Evolutionary conservation across 2,113 vertebrate species (phyloP), one percentile per base, ranked within the genome.

Genomic region (Ranitomeya variabilis): DNA sequence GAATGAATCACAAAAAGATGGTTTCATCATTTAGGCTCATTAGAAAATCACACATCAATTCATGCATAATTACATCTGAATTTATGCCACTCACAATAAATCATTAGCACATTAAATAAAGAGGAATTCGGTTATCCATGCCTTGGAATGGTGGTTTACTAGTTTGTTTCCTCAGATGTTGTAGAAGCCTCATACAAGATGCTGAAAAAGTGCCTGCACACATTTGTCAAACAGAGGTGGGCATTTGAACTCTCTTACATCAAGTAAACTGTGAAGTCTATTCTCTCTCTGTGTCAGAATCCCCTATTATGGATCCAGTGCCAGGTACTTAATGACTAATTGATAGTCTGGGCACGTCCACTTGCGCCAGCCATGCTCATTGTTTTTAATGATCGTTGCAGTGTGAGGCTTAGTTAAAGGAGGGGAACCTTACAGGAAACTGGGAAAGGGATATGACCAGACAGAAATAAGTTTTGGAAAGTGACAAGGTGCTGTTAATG

Each of bases 11-110:
- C 93, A 94, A 94, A 95, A 95, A 59, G 90, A 95, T 94, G 92
- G 95, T 95, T 95, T 95, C 94, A 94, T 95, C 93, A 94, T 93
- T 95, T 95, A 94, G 92, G 91, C 94, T 95, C 93, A 95, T 96
- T 96, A 96, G 92, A 91, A 95, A 96, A 96, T 96, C 95, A 93
- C 94, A 95, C 94, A 95, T 95, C 93, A 94, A 95, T 95, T 95
- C 94, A 94, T 90, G 77, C 92, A 95, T 96, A 96, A 96, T 95
- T 95, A 94, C 90, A 92, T 93, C 92, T 92, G 91, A 94, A 95
- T 95, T 93, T 95, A 91, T 94, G 90, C 92, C 91, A 92, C 92
- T 95, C 93, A 92, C 91, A 93, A 94, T 92, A 95, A 94, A 94
- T 95, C 94, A 95, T 95, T 94, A 94, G 92, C 93, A 93, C 84